Base-by-base conservation (phyloP, 1,140 invertebrate species). In the Pseudoatta argentina region DNA sequence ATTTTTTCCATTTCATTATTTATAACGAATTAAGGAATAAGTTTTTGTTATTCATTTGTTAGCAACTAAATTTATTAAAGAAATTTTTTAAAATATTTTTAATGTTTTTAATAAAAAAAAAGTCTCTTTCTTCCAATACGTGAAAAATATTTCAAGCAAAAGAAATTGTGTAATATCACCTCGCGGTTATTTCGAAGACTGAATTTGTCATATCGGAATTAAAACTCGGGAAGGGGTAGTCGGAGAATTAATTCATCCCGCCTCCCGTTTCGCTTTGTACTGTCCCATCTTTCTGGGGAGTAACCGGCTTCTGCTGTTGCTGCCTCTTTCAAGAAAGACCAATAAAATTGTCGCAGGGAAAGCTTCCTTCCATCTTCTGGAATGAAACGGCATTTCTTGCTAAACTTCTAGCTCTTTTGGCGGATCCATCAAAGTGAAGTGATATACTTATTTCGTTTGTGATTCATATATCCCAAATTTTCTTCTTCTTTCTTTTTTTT, bases 301-400 rank as follows among this genome's bases (percentile, higher is more conserved):
- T 87, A 87, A 82, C 86, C 83, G 87, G 88, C 69, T 44, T 44
- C 39, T 59, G 51, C 61, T 55, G n/a, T 18, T 30, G 88, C 82
- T 89, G 89, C 90, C 89, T 89, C 88, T 92, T 91, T 89, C 88
- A 91, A 90, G 86, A 88, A 78, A 91, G 91, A 91, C 89, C 89
- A 86, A 92, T 91, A 92, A 93, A 90, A 92, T 92, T 89, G 88
- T 78, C 86, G 86, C 77, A 79, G 61, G 34, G 78, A 85, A 71
- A 67, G 69, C 75, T 88, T 88, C 86, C 86, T 67, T 55, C 57
- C 78, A 87, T 86, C 86, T 76, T 57, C 59, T 18, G 21, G 39
- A 39, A 73, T 73, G 79, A 75, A 51, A n/a, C 55, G 39, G 73
- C 69, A 34, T 44, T 83, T 24, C n/a, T 48, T 44, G 8, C 39